Evolutionary conservation across 2,113 vertebrate genomes (phyloP).

Genomic region (Melanostigma gelatinosum): DNA sequence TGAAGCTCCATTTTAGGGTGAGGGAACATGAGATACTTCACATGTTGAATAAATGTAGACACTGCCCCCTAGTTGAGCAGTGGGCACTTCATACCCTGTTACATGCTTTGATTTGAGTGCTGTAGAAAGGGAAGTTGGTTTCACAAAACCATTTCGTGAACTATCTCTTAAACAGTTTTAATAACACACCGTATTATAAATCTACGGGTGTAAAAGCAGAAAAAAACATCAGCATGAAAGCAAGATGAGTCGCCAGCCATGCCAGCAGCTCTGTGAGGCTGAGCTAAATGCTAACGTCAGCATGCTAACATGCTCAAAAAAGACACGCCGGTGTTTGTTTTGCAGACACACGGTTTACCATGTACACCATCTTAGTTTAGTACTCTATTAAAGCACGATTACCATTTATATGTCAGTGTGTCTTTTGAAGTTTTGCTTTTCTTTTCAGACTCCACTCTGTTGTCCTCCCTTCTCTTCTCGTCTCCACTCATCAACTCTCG

Average conservation of each 20-base stretch:
- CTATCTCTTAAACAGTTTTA: background rate
- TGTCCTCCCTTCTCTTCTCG: background rate
- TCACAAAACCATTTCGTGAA: background rate
- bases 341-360: background rate
- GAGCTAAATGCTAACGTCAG: background rate
- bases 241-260: background rate
- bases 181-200: too few relatives aligned
- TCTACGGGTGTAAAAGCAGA: background rate
- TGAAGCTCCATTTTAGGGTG: constrained; percentile 34
- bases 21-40: background rate
- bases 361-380: background rate
- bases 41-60: constrained; percentile 22
- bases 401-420: background rate
- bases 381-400: background rate
- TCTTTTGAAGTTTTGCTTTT: constrained; percentile 13
- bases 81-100: background rate
- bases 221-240: background rate
- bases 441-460: background rate
- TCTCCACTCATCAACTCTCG: constrained; percentile 54
- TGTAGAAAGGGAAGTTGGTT: background rate
- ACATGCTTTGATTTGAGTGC: constrained; percentile 10
- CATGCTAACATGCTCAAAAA: background rate
- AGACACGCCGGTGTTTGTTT: background rate
- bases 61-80: constrained; percentile 42
- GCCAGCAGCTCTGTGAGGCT: background rate